Evolutionary conservation across 1,140 invertebrate genomes (phyloP).

Genomic region (Trachymyrmex cornetzi): DNA sequence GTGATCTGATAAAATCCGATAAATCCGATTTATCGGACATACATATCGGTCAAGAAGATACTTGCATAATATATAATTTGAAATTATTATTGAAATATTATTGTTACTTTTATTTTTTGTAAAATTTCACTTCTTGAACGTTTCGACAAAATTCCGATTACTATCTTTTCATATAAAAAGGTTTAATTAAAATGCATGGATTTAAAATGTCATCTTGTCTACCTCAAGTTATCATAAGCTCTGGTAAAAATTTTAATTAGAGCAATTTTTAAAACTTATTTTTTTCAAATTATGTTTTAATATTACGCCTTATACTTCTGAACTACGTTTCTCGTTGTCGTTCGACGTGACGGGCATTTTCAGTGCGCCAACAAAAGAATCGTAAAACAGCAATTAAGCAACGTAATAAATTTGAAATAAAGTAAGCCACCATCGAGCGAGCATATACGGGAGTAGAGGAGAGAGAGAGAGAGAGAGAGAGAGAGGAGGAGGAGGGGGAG

Average conservation of each 20-base stretch:
- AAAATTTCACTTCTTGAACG: neutral
- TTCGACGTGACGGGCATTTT: constrained; percentile 47
- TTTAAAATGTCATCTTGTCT: neutral
- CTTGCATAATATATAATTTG: neutral
- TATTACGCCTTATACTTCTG: constrained; percentile 11
- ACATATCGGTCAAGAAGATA: neutral
- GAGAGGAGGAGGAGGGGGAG: neutral
- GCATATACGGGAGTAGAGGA: neutral
- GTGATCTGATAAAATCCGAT: neutral
- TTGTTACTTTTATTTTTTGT: neutral
- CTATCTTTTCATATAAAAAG: neutral
- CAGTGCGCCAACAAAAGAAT: constrained; percentile 38
- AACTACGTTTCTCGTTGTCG: constrained; percentile 12
- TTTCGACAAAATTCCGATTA: neutral
- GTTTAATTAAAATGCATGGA: neutral
- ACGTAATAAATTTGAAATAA: constrained; percentile 60
- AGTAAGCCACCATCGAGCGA: neutral
- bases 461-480: neutral
- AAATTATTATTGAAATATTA: neutral
- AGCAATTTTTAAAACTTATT: constrained; percentile 12
- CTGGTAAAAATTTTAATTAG: constrained; percentile 33
- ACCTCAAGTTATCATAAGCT: constrained; percentile 8
- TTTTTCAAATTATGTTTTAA: constrained; percentile 27
- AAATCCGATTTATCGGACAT: neutral
- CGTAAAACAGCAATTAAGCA: constrained; percentile 48